Evolutionary conservation across 2,113 vertebrate species (phyloP).

Genomic region (Leiothrix lutea): DNA sequence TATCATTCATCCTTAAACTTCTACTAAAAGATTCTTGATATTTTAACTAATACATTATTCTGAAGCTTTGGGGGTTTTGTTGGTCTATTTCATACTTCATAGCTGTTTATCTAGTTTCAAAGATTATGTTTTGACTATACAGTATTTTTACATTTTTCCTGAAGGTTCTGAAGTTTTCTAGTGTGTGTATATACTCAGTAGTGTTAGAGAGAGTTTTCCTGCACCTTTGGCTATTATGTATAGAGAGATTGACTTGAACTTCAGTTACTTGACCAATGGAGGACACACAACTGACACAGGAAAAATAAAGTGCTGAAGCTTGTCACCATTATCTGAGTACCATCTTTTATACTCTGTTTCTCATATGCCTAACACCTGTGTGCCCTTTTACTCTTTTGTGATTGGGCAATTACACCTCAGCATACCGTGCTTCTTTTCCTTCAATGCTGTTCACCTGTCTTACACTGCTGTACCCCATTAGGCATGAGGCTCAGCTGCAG

Average conservation of each 20-base stretch:
- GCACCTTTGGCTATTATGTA: neutral
- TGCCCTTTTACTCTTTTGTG: neutral
- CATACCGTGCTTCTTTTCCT: neutral
- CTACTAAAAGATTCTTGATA: neutral
- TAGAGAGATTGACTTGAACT: neutral
- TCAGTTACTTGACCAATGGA: neutral
- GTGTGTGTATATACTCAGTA: neutral
- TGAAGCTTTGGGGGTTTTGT: neutral
- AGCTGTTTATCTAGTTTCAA: neutral
- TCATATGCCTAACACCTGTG: no score
- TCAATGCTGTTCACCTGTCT: neutral
- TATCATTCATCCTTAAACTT: neutral
- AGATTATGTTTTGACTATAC: neutral
- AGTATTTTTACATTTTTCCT: neutral
- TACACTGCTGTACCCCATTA: neutral
- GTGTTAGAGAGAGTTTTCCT: neutral
- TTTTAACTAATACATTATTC: neutral
- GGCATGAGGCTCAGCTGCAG: neutral
- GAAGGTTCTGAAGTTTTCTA: neutral
- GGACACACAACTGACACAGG: neutral
- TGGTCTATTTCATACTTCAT: neutral
- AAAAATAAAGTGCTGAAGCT: no score
- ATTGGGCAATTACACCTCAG: neutral
- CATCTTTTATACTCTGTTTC: neutral
- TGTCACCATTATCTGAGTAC: no score